Conservation (phyloP, 2,113 vertebrate genomes). For the Caranx ignobilis region DNA sequence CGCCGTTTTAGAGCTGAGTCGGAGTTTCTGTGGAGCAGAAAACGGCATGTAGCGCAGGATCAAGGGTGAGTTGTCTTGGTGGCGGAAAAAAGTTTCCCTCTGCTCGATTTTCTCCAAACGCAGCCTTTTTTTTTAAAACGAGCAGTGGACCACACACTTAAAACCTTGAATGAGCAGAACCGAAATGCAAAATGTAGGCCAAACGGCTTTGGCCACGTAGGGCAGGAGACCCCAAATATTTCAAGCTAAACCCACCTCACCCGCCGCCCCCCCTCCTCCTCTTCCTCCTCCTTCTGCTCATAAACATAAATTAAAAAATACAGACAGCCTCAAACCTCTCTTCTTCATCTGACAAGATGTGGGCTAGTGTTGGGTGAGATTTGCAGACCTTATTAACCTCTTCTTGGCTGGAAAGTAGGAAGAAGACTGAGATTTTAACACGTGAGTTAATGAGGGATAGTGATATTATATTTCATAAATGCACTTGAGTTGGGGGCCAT, state of each 20-base stretch:
- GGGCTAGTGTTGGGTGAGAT: background rate
- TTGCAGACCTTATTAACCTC: background rate
- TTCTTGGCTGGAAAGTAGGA: background rate
- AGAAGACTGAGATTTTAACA: background rate
- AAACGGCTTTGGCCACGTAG: conserved; percentile 68
- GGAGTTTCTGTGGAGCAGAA: conserved; percentile 38
- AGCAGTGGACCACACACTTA: too few relatives aligned
- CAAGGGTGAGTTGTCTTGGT: conserved; percentile 57
- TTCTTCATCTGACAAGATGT: background rate
- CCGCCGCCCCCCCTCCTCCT: background rate
- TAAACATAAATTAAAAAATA: conserved; percentile 54
- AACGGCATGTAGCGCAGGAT: conserved; percentile 72
- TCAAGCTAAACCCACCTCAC: conserved; percentile 25
- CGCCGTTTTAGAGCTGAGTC: conserved; percentile 29
- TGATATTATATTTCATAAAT: background rate
- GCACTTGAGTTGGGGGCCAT: background rate
- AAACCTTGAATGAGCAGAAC: background rate
- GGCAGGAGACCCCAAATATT: conserved; percentile 63
- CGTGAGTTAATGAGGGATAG: conserved; percentile 7
- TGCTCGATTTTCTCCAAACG: background rate
- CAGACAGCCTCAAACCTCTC: background rate
- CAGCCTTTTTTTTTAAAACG: too few relatives aligned
- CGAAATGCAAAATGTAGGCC: conserved; percentile 48
- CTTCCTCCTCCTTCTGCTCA: conserved; percentile 5
- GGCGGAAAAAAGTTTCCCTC: background rate